A percentile compares a stretch with the other conserved stretches of the same genome.
phyloP scores from a whole-genome alignment of 2,113 vertebrate genomes.

The Rhinichthys klamathensis region DNA sequence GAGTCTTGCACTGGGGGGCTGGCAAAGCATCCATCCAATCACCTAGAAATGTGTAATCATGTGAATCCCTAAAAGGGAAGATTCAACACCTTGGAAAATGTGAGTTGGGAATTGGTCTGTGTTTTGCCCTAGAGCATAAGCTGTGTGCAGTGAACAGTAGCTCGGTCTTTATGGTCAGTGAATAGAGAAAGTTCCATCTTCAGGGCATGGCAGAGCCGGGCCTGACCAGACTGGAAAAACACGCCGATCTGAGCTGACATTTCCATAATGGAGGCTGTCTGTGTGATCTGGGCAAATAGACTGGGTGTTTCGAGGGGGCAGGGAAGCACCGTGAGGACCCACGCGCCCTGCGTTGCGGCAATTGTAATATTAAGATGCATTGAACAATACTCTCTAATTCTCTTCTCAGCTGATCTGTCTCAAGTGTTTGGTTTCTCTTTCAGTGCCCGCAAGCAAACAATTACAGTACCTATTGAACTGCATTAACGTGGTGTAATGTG shows the following conservation, averaged over 20 bases:
- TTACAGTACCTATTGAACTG: conserved; percentile 66
- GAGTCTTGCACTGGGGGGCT: conserved; percentile 10
- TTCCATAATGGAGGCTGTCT: conserved; percentile 60
- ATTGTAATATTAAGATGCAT: conserved; percentile 45
- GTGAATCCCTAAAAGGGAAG: conserved; percentile 35
- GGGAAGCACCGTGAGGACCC: neutral
- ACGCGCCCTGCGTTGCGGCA: neutral
- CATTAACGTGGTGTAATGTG: conserved; percentile 62
- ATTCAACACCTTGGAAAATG: conserved; percentile 42
- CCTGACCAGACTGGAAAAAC: conserved; percentile 40
- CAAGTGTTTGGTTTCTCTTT: conserved; percentile 55
- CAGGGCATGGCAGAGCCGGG: conserved; percentile 47
- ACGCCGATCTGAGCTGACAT: conserved; percentile 45
- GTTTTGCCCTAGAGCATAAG: conserved; percentile 57
- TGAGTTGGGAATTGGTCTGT: conserved; percentile 19
- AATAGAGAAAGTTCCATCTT: conserved; percentile 43
- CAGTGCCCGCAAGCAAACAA: conserved; percentile 64
- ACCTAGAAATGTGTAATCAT: conserved; percentile 35
- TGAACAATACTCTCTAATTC: conserved; percentile 49
- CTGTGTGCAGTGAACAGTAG: conserved; percentile 63
- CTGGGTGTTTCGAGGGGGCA: neutral
- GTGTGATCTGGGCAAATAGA: conserved; percentile 54
- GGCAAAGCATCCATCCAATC: conserved; percentile 31
- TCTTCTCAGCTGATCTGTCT: conserved; percentile 57
- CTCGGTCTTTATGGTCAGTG: conserved; percentile 60